Percentiles rank a stretch among this genome's conserved stretches.
Evolutionary conservation across 2,113 vertebrate genomes (phyloP).

Genomic region (Odocoileus virginianus): DNA sequence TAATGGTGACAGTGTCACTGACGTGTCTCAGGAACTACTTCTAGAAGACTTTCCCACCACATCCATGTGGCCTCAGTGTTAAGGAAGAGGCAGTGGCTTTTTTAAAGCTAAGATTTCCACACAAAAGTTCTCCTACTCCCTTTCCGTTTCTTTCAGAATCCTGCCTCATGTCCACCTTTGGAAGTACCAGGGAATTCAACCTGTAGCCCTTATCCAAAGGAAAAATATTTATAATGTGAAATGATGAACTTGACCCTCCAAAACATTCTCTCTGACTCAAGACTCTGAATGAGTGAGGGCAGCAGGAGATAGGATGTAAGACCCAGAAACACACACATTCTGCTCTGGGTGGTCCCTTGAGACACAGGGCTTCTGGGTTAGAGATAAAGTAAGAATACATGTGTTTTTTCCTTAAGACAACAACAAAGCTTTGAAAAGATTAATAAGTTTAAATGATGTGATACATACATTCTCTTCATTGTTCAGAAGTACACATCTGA

Average conservation of each 20-base stretch:
- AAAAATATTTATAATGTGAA: neutral
- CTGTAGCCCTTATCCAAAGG: neutral
- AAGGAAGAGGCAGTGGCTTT: neutral
- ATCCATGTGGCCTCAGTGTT: neutral
- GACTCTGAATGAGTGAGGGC: neutral
- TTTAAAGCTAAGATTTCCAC: neutral
- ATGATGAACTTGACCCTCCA: neutral
- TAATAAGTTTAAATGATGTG: neutral
- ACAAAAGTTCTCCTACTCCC: neutral
- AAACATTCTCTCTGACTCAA: constrained; percentile 9
- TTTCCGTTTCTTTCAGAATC: neutral
- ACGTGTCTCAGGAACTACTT: neutral
- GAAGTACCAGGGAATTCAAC: neutral
- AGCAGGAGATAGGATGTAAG: neutral
- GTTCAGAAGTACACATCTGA: neutral
- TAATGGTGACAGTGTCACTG: neutral
- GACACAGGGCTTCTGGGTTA: neutral
- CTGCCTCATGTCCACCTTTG: neutral
- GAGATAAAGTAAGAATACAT: neutral
- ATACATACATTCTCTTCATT: neutral
- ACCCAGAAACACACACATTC: constrained; percentile 19
- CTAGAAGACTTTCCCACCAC: neutral
- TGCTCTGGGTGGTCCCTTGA: neutral
- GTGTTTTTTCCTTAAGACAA: neutral
- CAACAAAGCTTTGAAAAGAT: neutral